Conservation (phyloP, 1,140 invertebrate genomes). For the Theocolax elegans region DNA sequence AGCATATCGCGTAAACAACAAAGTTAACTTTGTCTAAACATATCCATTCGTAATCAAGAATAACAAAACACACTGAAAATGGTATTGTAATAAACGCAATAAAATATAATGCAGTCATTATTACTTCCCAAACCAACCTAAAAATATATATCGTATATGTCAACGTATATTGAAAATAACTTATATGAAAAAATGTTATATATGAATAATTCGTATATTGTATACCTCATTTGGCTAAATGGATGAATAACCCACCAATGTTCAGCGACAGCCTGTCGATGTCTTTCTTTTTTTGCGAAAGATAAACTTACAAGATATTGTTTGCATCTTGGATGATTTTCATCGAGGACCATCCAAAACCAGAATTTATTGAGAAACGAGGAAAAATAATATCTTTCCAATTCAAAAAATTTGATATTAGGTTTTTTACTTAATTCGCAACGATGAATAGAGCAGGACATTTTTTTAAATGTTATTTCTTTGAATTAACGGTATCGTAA, state of each 20-base stretch:
- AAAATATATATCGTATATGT: not conserved
- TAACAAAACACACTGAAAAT: slow-evolving; percentile 56
- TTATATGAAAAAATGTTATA: not conserved
- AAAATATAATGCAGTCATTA: slow-evolving; percentile 54
- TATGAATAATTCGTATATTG: too few relatives aligned
- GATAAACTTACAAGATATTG: slow-evolving; percentile 53
- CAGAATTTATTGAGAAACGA: not conserved
- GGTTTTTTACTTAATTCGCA: slow-evolving; percentile 44
- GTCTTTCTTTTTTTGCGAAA: slow-evolving; percentile 50
- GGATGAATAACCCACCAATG: slow-evolving; percentile 61
- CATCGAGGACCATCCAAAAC: slow-evolving; percentile 40
- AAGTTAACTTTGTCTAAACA: slow-evolving; percentile 52
- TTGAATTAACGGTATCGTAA: too few relatives aligned
- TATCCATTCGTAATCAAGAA: slow-evolving; percentile 53
- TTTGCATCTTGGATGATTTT: slow-evolving; percentile 50
- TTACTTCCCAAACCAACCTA: slow-evolving; percentile 59
- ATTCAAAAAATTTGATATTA: slow-evolving; percentile 9
- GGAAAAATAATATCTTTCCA: slow-evolving; percentile 5
- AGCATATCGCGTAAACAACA: slow-evolving; percentile 56
- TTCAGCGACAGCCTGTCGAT: slow-evolving; percentile 43
- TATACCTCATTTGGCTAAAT: slow-evolving; percentile 57
- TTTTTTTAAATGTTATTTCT: slow-evolving; percentile 12
- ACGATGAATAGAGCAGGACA: slow-evolving; percentile 39
- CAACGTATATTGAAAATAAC: too few relatives aligned
- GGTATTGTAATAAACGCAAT: slow-evolving; percentile 58